phyloP scores from a whole-genome alignment of 2,888 invertebrate species.

The Caenorhabditis panamensis region DNA sequence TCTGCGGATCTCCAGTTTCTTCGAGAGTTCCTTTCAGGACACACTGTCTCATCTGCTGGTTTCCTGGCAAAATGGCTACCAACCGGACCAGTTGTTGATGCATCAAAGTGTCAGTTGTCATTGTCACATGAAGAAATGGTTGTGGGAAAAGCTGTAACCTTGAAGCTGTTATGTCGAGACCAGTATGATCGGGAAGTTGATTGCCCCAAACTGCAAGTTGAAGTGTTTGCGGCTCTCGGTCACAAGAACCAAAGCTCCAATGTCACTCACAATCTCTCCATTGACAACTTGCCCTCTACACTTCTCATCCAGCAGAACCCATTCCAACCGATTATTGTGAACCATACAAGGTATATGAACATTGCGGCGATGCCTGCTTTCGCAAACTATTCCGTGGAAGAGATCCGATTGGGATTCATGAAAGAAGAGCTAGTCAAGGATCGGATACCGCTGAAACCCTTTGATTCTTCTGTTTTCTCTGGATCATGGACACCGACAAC shows the following conservation, averaged over 20 bases:
- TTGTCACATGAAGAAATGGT: slow-evolving; percentile 68
- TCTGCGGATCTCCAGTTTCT: slow-evolving; percentile 83
- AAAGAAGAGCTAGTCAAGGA: slow-evolving; percentile 84
- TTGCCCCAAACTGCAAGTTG: slow-evolving; percentile 65
- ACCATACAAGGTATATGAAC: slow-evolving; percentile 87
- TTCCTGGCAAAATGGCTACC: slow-evolving; percentile 92
- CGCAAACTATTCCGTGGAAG: slow-evolving; percentile 91
- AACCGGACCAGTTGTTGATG: slow-evolving; percentile 68
- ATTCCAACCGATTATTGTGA: slow-evolving; percentile 77
- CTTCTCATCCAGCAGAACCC: slow-evolving; percentile 68
- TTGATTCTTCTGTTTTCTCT: slow-evolving; percentile 87
- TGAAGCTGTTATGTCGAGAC: slow-evolving; percentile 55
- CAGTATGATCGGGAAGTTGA: slow-evolving; percentile 65
- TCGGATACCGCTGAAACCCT: slow-evolving; percentile 88
- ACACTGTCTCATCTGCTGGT: slow-evolving; percentile 91
- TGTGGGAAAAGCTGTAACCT: slow-evolving; percentile 70
- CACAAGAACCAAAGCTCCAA: slow-evolving; percentile 23
- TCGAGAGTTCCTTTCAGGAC: slow-evolving; percentile 87
- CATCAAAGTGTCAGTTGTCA: slow-evolving; percentile 85
- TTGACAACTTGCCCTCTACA: slow-evolving; percentile 51
- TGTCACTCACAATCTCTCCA: slow-evolving; percentile 20
- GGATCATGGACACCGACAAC: slow-evolving; percentile 94
- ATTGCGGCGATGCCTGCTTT: slow-evolving; percentile 94
- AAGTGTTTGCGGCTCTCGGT: slow-evolving; percentile 46
- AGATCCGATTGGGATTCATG: slow-evolving; percentile 84